Conservation (phyloP, 2,113 vertebrate species). For the Ictalurus furcatus region DNA sequence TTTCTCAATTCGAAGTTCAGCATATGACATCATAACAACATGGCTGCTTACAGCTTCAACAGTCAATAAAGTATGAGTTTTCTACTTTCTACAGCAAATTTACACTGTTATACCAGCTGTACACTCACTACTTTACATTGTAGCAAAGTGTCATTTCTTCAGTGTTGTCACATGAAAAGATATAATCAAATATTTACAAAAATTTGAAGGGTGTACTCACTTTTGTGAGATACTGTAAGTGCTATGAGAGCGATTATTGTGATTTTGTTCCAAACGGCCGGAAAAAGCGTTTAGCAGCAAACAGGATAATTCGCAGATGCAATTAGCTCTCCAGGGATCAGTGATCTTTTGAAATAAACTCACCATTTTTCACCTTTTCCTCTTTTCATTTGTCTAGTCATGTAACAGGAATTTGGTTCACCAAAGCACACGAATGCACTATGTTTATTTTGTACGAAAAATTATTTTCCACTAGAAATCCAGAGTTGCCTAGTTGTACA, state of each 20-base stretch:
- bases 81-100: neutral
- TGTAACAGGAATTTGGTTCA: neutral
- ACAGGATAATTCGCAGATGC: neutral
- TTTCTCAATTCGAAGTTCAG: neutral
- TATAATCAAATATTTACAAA: no score
- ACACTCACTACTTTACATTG: no score
- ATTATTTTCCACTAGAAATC: no score
- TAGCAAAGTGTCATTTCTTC: no score
- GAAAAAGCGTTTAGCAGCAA: conserved; percentile 23
- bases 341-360: neutral
- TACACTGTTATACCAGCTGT: no score
- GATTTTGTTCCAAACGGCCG: neutral
- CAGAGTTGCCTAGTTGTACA: no score
- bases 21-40: no score
- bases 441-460: no score
- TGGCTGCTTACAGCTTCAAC: no score
- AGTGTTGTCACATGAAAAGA: no score
- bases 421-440: neutral
- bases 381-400: neutral
- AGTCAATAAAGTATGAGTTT: neutral
- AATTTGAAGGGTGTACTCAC: no score
- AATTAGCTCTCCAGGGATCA: neutral
- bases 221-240: no score
- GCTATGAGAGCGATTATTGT: neutral
- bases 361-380: neutral